Evolutionary conservation across 2,113 vertebrate species (phyloP).

Genomic region (Labrus mixtus): DNA sequence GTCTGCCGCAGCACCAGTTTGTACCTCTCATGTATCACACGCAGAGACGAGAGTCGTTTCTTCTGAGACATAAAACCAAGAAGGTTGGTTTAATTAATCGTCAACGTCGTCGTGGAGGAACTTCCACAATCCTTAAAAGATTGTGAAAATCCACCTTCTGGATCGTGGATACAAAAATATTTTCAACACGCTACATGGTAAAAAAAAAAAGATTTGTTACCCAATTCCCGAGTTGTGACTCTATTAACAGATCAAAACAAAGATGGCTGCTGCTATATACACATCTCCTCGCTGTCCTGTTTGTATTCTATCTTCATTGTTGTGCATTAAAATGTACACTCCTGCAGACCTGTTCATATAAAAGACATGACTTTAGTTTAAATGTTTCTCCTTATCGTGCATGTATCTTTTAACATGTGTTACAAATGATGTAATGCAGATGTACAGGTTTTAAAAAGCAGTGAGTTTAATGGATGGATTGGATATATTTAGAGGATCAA

Average conservation of each 20-base stretch:
- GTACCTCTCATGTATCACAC: neutral
- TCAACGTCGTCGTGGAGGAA: neutral
- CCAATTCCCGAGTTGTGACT: neutral
- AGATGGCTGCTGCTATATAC: neutral
- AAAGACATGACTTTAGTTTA: too few relatives aligned
- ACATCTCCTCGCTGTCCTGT: neutral
- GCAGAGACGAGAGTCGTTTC: conserved; percentile 1
- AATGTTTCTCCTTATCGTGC: too few relatives aligned
- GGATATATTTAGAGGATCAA: too few relatives aligned
- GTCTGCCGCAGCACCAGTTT: conserved; percentile 7
- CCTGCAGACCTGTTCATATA: neutral
- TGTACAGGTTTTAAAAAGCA: too few relatives aligned
- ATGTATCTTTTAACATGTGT: too few relatives aligned
- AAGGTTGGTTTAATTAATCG: neutral
- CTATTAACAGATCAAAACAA: neutral
- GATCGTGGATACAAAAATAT: neutral
- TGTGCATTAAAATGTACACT: neutral
- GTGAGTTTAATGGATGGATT: too few relatives aligned
- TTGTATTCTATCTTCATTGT: neutral
- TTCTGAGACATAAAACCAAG: neutral
- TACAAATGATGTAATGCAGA: too few relatives aligned
- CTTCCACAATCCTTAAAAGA: neutral
- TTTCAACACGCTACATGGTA: neutral
- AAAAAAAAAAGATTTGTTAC: neutral
- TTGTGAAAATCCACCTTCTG: too few relatives aligned